These are phyloP conservation scores for Rhadina sibilatrix DNA, from an alignment of 2,113 vertebrate species.

Conservation along the genomic window DNA sequence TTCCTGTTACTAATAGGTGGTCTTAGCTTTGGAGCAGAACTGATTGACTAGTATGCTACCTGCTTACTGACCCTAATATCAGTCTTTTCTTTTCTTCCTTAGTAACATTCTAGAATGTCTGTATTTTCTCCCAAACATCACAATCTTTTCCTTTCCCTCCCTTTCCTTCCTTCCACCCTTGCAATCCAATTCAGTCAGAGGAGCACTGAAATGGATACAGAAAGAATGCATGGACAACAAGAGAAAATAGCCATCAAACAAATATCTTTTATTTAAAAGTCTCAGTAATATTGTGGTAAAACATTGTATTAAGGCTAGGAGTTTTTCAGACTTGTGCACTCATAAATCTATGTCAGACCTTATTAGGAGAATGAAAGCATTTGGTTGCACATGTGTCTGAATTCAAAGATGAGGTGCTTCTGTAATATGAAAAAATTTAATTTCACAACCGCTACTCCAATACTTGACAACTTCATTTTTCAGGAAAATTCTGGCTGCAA, in stretches of 20 bases:
- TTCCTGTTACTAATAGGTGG: neutral
- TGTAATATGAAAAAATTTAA: neutral
- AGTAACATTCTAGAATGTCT: neutral
- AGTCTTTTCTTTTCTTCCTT: neutral
- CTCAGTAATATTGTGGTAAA: neutral
- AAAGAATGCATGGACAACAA: neutral
- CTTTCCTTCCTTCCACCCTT: no score
- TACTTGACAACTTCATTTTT: conserved; percentile 52
- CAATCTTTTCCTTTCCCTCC: fast-evolving
- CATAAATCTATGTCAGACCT: neutral
- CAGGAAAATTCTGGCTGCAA: neutral
- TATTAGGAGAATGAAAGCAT: neutral
- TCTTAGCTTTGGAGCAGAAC: neutral
- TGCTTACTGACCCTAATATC: neutral
- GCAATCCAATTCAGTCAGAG: neutral
- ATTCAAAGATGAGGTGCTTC: neutral
- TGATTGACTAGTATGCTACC: neutral
- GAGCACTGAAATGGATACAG: neutral
- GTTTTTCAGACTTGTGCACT: neutral
- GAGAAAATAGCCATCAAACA: neutral
- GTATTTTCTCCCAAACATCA: neutral
- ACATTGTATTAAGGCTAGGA: neutral
- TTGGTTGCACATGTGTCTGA: neutral
- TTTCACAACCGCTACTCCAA: neutral
- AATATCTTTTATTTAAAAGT: neutral